Conservation (phyloP, 1,140 invertebrate species). For the Drosophila subobscura region DNA sequence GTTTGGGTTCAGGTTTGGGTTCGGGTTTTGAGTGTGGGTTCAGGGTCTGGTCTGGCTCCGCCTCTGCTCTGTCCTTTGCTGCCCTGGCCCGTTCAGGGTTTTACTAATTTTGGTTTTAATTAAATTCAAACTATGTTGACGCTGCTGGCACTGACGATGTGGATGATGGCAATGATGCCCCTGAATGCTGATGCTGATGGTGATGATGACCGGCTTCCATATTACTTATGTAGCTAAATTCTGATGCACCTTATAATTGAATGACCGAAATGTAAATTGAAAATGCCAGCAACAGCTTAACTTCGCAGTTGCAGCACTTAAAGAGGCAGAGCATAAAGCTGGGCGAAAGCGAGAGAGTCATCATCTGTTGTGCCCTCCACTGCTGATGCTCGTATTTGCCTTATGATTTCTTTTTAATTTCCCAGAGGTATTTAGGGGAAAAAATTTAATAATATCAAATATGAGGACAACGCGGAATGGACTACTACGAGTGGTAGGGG, state of each 20-base stretch:
- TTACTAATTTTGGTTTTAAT: slow-evolving; percentile 80
- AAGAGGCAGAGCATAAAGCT: slow-evolving; percentile 26
- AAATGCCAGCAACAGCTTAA: slow-evolving; percentile 43
- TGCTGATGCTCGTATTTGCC: slow-evolving; percentile 48
- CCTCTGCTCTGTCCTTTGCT: slow-evolving; percentile 1
- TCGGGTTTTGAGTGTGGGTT: not conserved
- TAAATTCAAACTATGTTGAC: slow-evolving; percentile 80
- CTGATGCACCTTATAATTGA: slow-evolving; percentile 67
- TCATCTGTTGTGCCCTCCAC: slow-evolving; percentile 37
- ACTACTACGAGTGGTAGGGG: too few species aligned
- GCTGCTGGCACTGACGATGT: slow-evolving; percentile 62
- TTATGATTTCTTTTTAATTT: slow-evolving; percentile 81
- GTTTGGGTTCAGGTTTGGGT: slow-evolving; percentile 2
- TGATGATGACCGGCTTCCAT: slow-evolving; percentile 30
- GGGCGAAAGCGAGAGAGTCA: slow-evolving; percentile 12
- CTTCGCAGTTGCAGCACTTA: slow-evolving; percentile 13
- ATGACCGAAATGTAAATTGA: slow-evolving; percentile 75
- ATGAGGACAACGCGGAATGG: slow-evolving; percentile 24
- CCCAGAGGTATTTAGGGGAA: slow-evolving; percentile 74
- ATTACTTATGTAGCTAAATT: slow-evolving; percentile 63
- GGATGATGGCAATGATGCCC: slow-evolving; percentile 39
- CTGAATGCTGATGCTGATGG: slow-evolving; percentile 10
- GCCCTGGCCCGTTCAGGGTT: slow-evolving; percentile 27
- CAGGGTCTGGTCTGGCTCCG: slow-evolving; percentile 1
- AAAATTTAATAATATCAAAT: slow-evolving; percentile 79